A percentile compares a stretch with the other conserved stretches of the same genome.
These are phyloP conservation scores for Vulpes vulpes DNA, from an alignment of 2,113 vertebrate species.

Conservation along the genomic window DNA sequence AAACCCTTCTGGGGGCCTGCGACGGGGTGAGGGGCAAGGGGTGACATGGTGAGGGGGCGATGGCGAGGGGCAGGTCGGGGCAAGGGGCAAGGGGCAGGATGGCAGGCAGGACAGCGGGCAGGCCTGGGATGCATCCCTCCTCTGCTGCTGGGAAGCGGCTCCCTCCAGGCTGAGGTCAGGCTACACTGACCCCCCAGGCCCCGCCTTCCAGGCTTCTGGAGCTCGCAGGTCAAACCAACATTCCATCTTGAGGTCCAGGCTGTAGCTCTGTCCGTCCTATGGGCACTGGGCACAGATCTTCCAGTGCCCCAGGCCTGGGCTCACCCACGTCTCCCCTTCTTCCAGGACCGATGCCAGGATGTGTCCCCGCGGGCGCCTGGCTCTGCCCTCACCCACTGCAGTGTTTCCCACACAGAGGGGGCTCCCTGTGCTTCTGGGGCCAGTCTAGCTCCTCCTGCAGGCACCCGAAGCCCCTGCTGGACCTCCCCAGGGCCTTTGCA, in stretches of 20 bases:
- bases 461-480: background rate
- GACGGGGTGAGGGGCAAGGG: background rate
- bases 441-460: background rate
- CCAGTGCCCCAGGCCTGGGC: no score
- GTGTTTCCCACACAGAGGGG: background rate
- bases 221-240: no score
- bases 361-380: background rate
- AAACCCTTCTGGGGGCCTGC: background rate
- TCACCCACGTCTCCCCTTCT: background rate
- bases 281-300: no score
- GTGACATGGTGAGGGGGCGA: no score
- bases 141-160: background rate
- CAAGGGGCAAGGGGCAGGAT: background rate
- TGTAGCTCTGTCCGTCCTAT: no score
- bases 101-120: background rate
- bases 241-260: background rate
- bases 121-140: background rate
- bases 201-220: background rate
- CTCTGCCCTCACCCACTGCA: background rate
- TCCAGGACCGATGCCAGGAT: background rate
- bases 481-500: background rate
- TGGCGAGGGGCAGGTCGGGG: no score
- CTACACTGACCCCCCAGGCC: fast-evolving
- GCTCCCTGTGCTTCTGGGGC: background rate
- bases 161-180: background rate